phyloP scores from a whole-genome alignment of 92 coral and sea anemone genomes.

The Bergia sp. region DNA sequence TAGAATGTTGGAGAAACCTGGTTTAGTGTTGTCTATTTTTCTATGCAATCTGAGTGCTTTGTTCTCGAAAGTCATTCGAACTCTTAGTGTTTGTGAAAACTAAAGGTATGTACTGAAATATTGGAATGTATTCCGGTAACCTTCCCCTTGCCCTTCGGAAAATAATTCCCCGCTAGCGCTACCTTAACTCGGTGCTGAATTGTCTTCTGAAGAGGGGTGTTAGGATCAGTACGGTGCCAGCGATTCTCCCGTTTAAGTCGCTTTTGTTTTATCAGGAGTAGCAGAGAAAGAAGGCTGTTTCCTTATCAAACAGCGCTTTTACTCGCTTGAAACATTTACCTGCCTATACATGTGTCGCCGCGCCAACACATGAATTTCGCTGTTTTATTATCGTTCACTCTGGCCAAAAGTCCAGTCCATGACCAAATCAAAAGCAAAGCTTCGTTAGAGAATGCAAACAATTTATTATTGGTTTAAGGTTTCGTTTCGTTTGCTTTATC shows the following conservation, averaged over 20 bases:
- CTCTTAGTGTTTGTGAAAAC: conserved; percentile 20
- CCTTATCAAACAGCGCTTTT: neutral
- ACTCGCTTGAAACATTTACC: conserved; percentile 27
- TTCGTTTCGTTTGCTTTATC: neutral
- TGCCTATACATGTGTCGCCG: conserved; percentile 33
- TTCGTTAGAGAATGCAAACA: conserved; percentile 4
- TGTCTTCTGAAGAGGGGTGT: conserved; percentile 10
- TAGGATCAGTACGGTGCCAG: neutral
- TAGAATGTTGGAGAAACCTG: neutral
- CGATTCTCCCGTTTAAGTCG: neutral
- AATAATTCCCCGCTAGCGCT: conserved; percentile 3
- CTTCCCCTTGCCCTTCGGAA: neutral
- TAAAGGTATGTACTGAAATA: conserved; percentile 28
- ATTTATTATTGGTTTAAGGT: neutral
- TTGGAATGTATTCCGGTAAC: neutral
- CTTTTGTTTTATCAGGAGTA: neutral
- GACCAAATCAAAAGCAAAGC: neutral
- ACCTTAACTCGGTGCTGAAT: neutral
- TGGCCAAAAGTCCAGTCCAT: neutral
- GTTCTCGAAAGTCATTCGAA: conserved; percentile 18
- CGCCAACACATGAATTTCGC: conserved; percentile 7
- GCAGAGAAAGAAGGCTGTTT: neutral
- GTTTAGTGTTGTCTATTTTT: conserved; percentile 5
- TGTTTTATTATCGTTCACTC: neutral
- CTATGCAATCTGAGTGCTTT: neutral